Conservation (phyloP, 2,113 vertebrate genomes). For the Semicossyphus pulcher region DNA sequence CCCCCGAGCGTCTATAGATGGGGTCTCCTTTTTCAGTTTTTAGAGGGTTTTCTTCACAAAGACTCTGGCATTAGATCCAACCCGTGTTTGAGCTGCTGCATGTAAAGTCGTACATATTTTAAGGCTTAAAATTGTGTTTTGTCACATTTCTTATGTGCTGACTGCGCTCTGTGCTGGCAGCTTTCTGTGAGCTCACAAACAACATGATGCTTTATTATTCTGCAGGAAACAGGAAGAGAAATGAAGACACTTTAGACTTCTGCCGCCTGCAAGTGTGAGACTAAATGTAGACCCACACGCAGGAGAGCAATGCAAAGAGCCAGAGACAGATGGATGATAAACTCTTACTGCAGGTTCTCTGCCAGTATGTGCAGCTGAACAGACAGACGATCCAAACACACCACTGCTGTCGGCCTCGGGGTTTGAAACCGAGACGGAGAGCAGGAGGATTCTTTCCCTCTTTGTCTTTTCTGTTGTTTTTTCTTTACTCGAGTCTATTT, state of each 20-base stretch:
- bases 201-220: neutral
- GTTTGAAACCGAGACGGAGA: neutral
- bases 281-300: neutral
- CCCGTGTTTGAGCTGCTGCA: neutral
- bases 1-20: neutral
- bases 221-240: neutral
- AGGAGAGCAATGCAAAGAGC: neutral
- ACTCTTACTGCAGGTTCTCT: conserved; percentile 37
- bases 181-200: neutral
- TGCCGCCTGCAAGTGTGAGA: neutral
- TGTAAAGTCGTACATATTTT: neutral
- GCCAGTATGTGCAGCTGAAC: conserved; percentile 27
- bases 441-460: neutral
- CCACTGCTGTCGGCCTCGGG: conserved; percentile 17
- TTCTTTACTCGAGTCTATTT: neutral
- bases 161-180: too few species aligned
- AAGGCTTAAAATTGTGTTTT: neutral
- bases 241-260: neutral
- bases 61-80: neutral
- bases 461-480: neutral
- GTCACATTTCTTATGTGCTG: neutral
- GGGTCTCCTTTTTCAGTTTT: neutral
- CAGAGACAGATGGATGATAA: conserved; percentile 33
- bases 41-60: neutral
- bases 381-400: conserved; percentile 7